Evolutionary conservation across 2,888 invertebrate genomes (phyloP), one percentile per base, ranked within the genome.

Genomic region (Eurois occulta): DNA sequence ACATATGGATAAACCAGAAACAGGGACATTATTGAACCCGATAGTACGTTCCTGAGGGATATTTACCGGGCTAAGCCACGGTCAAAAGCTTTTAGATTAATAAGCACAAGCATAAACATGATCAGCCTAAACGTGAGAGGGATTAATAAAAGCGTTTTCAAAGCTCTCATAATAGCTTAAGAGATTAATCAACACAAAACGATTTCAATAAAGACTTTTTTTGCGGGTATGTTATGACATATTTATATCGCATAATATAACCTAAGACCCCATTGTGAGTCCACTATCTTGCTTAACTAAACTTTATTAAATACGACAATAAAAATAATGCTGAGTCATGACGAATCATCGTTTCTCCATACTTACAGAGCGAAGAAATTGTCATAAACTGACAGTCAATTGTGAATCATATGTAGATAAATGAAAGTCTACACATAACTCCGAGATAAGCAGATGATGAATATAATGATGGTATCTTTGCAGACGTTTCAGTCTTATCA

Each of bases 311-410:
- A 60, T 60, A 35, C 10, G 5, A 1, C 35, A 35, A 1, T 11
- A 35, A 62, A 28, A 81, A 72, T 32, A 68, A 13, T 43, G 73
- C 69, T 21, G n/a, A 18, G 32, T 82, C 81, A 81, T 85, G 21
- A 32, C 41, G 62, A n/a, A n/a, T 85, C 74, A 73, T 68, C 84
- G 43, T 68, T 48, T 43, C 28, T 66, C 41, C 28, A 69, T 28
- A n/a, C n/a, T n/a, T n/a, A 55, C 5, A 55, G 13, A 66, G 18
- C 21, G 16, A 66, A 60, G 38, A 66, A 60, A 85, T 73, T 66
- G 46, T 52, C 69, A 69, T 35, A 46, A 65, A 38, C 18, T 18
- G 28, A 72, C n/a, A 73, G 11, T 41, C 5, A 18, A 41, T 6
- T 16, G 28, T 81, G 85, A 81, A 43, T 85, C 74, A 81, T 43